Conservation (phyloP, 2,113 vertebrate species). For the Melozone crissalis region DNA sequence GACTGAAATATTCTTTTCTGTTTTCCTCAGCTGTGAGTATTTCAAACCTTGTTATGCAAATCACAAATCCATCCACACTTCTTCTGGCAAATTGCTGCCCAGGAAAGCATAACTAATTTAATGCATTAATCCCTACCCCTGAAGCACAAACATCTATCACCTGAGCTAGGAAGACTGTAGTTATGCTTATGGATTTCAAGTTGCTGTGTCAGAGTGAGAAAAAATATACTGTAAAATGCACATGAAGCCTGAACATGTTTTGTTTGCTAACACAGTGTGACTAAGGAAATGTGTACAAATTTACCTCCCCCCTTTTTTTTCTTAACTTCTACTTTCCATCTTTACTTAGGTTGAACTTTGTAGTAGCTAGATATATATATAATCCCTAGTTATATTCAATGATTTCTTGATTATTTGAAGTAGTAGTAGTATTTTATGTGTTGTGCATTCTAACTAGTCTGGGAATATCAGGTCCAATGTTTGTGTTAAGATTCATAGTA, state of each 20-base stretch:
- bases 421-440: neutral
- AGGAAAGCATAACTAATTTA: slow-evolving; percentile 3
- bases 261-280: neutral
- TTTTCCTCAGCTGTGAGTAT: neutral
- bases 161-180: neutral
- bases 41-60: neutral
- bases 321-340: neutral
- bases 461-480: neutral
- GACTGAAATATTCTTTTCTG: neutral
- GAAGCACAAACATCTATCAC: neutral
- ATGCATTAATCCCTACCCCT: neutral
- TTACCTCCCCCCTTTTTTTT: neutral
- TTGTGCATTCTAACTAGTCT: neutral
- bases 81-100: neutral
- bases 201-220: neutral
- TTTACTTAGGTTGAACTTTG: neutral
- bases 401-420: neutral
- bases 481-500: neutral
- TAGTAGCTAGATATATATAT: neutral
- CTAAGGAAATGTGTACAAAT: neutral
- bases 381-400: neutral
- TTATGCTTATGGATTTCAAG: neutral
- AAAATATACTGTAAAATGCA: neutral
- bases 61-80: neutral
- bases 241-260: neutral